phyloP scores from a whole-genome alignment of 2,797 vertebrate genomes.

The Mus minutoides region DNA sequence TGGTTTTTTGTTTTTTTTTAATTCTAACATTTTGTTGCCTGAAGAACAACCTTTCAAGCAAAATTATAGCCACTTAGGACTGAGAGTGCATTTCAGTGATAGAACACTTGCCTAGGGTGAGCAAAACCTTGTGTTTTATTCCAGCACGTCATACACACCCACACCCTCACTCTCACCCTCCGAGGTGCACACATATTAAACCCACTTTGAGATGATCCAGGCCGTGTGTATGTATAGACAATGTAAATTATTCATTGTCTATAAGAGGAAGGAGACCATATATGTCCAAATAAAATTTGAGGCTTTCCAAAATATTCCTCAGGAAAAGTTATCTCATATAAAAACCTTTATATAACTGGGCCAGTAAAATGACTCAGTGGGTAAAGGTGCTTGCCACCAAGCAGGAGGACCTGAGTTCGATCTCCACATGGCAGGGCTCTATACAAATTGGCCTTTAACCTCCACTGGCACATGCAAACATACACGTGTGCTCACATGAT shows the following conservation, averaged over 20 bases:
- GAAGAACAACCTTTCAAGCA: constrained; percentile 17
- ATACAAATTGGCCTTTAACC: neutral
- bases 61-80: neutral
- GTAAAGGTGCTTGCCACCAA: neutral
- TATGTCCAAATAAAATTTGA: neutral
- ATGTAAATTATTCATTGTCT: neutral
- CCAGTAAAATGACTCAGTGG: neutral
- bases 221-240: neutral
- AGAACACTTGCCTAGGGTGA: too few relatives aligned
- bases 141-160: neutral
- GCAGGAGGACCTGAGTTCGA: neutral
- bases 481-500: neutral
- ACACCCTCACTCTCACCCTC: neutral
- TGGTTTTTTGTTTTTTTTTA: neutral
- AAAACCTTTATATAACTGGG: neutral
- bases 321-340: neutral
- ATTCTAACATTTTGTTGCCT: neutral
- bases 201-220: neutral
- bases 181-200: neutral
- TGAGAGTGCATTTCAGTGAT: neutral
- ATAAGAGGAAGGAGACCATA: neutral
- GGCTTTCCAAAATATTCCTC: neutral
- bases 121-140: neutral
- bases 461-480: neutral
- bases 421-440: neutral